Percentiles rank a stretch among this genome's conserved stretches.
phyloP scores from a whole-genome alignment of 2,797 vertebrate species.

The Peromyscus nudipes region DNA sequence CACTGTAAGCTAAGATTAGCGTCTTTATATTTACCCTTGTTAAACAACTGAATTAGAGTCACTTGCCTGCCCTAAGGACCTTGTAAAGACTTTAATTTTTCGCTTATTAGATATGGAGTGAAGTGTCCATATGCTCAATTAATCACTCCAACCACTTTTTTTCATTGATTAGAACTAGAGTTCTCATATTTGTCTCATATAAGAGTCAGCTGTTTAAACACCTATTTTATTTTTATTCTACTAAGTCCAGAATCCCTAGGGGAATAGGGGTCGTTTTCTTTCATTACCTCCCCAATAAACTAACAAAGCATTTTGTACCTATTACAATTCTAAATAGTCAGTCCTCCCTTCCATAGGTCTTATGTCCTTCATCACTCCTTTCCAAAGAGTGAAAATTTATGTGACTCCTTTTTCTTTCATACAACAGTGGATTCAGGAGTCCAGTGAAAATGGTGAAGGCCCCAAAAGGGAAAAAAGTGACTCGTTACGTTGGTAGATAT shows the following conservation, averaged over 20 bases:
- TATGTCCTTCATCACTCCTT: neutral
- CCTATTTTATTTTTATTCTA: constrained; percentile 68
- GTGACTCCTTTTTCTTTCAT: neutral
- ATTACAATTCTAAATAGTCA: constrained; percentile 19
- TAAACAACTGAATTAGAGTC: constrained; percentile 67
- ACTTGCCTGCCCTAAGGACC: constrained; percentile 67
- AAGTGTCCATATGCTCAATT: constrained; percentile 64
- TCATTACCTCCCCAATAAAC: constrained; percentile 2
- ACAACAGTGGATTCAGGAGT: neutral
- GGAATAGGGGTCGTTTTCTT: constrained; percentile 33
- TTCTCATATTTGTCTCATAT: constrained; percentile 20
- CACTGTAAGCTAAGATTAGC: constrained; percentile 43
- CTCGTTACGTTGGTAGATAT: neutral
- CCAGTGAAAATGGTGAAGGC: neutral
- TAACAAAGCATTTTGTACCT: constrained; percentile 10
- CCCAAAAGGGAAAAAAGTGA: constrained; percentile 14
- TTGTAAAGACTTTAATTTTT: constrained; percentile 45
- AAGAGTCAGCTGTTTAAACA: constrained; percentile 51
- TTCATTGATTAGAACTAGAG: neutral
- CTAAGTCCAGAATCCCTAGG: neutral
- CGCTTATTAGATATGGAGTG: constrained; percentile 28
- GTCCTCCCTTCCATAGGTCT: neutral
- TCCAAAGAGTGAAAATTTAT: constrained; percentile 41
- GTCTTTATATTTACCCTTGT: constrained; percentile 69
- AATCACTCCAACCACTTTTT: constrained; percentile 59